Evolutionary conservation across 2,113 vertebrate species (phyloP).

Genomic region (Glaucidium brasilianum): DNA sequence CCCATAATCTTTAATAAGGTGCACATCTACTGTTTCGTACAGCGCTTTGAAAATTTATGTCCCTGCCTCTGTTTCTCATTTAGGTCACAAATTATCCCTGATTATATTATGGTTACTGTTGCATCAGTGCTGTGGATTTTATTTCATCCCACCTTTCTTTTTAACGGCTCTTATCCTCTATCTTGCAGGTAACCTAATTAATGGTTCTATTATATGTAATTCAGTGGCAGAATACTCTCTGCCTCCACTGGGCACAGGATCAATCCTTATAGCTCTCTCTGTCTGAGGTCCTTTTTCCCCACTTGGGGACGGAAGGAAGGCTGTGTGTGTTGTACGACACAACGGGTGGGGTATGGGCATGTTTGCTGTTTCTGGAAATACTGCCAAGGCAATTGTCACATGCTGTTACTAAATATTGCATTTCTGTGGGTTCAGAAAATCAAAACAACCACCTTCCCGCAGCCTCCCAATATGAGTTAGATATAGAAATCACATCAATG

Average conservation of each 20-base stretch:
- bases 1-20: background rate
- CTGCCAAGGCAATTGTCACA: background rate
- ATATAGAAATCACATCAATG: background rate
- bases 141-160: background rate
- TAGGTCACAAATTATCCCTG: background rate
- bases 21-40: background rate
- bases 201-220: background rate
- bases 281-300: background rate
- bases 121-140: background rate
- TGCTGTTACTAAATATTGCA: background rate
- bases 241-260: background rate
- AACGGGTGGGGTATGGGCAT: background rate
- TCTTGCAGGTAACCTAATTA: background rate
- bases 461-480: background rate
- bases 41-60: background rate
- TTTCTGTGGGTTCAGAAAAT: constrained; percentile 5
- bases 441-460: background rate
- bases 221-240: background rate
- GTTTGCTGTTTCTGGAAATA: background rate
- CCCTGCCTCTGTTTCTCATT: background rate
- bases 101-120: background rate
- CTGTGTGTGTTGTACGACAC: background rate
- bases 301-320: background rate
- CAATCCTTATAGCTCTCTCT: background rate
- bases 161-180: background rate